Conservation (phyloP, 2,888 invertebrate species). For the Phyllotreta cruciferae region DNA sequence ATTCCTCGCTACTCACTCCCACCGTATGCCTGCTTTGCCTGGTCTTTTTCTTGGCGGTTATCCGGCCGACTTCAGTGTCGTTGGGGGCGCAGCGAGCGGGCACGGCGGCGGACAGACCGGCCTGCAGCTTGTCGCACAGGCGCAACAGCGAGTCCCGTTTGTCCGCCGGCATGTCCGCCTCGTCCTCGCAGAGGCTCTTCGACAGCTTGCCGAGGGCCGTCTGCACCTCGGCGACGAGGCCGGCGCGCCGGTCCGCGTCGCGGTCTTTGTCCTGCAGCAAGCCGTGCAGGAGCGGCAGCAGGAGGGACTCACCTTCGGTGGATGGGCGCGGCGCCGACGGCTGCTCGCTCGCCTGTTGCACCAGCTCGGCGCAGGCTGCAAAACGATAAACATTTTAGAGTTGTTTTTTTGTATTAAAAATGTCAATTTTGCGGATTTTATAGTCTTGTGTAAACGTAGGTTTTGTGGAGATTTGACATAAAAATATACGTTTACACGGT, state of each 20-base stretch:
- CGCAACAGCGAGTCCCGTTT: slow-evolving; percentile 79
- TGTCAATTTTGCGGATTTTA: not conserved
- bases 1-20: slow-evolving; percentile 81
- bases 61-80: too few species aligned
- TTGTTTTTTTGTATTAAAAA: too few species aligned
- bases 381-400: too few species aligned
- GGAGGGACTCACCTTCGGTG: slow-evolving; percentile 78
- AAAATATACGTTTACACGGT: too few species aligned
- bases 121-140: slow-evolving; percentile 75
- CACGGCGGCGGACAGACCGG: slow-evolving; percentile 54
- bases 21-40: slow-evolving; percentile 80
- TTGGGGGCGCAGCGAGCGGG: too few species aligned
- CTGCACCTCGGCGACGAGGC: slow-evolving; percentile 64
- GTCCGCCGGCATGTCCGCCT: slow-evolving; percentile 65
- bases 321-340: slow-evolving; percentile 37
- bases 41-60: slow-evolving; percentile 65
- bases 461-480: not conserved
- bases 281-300: slow-evolving; percentile 73
- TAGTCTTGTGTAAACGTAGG: not conserved
- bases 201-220: slow-evolving; percentile 56
- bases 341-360: slow-evolving; percentile 59
- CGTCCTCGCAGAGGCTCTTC: slow-evolving; percentile 59
- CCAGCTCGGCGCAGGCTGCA: slow-evolving; percentile 63
- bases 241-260: slow-evolving; percentile 71
- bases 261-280: slow-evolving; percentile 64